Evolutionary conservation across 2,797 vertebrate species (phyloP), one percentile per base, ranked within the genome.

Genomic region (Hydrolagus colliei): DNA sequence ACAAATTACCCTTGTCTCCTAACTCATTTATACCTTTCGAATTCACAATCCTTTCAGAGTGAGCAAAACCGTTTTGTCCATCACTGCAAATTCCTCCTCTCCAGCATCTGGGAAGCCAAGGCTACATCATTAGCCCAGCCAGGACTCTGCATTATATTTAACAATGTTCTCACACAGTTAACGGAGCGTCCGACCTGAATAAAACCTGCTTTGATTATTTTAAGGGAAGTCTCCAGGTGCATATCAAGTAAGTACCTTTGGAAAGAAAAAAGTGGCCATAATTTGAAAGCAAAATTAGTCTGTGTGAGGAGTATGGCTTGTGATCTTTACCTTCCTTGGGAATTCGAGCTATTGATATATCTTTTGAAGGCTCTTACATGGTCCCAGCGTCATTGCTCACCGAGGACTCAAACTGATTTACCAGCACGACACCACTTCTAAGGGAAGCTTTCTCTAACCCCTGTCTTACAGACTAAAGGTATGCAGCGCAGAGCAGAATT

Each of bases 171-270:
- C 63, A 84, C 79, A 52, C 16, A 41, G 71, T 84, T 84, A 84
- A 35, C 71, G 62, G 79, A 84, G 65, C n/a, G 32, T 8, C 32
- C 79, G 68, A 41, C 79, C 13, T 84, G 79, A 84, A 71, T n/a
- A 84, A 84, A 84, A 16, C 41, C 79, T 68, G 65, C 27, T 84
- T 52, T 84, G 65, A 84, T 84, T 52, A 84, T 67, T 84, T 82
- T 68, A 84, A 65, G 59, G 32, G n/a, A 2, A 13, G 79, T 71
- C 78, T 82, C 65, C 65, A 84, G 52, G 65, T 84, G 65, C 79
- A 84, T 41, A 84, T 84, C 79, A 71, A 84, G 79, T 32, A 68
- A 68, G 63, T 41, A 41, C 27, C 13, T 35, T 18, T 84, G 65
- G 79, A 84, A 84, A 52, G 27, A 52, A 52, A 59, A 84, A 71